Base-by-base conservation (phyloP, 2,113 vertebrate genomes). In the Antigone vipio region DNA sequence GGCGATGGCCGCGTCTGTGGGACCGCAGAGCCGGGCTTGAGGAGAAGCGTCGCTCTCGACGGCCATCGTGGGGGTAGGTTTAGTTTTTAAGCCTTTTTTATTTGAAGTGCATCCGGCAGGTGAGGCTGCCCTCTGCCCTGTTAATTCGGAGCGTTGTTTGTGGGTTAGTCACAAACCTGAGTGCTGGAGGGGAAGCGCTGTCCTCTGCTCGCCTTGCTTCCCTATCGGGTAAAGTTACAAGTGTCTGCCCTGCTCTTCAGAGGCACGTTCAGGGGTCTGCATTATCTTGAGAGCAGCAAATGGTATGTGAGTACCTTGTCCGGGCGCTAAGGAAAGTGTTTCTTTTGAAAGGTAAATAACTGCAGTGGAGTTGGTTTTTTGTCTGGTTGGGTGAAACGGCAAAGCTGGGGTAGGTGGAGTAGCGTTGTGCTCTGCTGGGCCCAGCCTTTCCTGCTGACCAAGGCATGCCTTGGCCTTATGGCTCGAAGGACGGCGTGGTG, bases 221-320 rank as follows among this genome's bases (percentile, higher is more conserved):
- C 2, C 4, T 5, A 15, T 4, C 11, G 4, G 30, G 44, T 7
- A 1, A 7, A 3, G 21, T 4, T 3, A 10, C 29, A 2, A 2
- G 24, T 13, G 3, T n/a, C 3, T 4, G 12, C 9, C 16, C 4
- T 30, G 9, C 10, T 27, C 13, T 8, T 68, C 24, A 8, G 44
- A 9, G 30, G 1, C 3, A 4, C 0, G 5, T 15, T 19, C 16
- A 8, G 32, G 3, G 8, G 2, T 9, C 15, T 38, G 35, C 1
- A 11, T 1, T 4, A 4, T 13, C 5, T 40, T 4, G 9, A 30
- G 38, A 38, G 42, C 35, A 38, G 29, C 35, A 19, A 7, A 6
- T 13, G 17, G 14, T 4, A 2, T 0, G 17, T 35, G 38, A 58
- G 5, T 27, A 9, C 5, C 4, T 5, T 10, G 29, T 5, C 7